Evolutionary conservation across 1,140 invertebrate genomes (phyloP).

Genomic region (Akabosia matsudoensis): DNA sequence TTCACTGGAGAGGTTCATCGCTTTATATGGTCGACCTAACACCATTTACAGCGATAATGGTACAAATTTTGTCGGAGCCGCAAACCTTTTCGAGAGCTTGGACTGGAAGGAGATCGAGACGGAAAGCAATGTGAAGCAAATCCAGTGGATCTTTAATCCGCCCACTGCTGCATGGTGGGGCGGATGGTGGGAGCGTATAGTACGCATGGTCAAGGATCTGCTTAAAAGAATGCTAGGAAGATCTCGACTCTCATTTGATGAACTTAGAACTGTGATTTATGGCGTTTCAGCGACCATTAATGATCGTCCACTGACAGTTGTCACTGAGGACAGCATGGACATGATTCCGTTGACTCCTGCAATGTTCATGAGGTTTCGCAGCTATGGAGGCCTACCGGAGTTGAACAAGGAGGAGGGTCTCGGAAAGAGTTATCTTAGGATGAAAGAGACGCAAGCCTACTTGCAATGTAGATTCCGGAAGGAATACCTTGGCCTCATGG

Average conservation of each 20-base stretch:
- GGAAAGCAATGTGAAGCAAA: not conserved
- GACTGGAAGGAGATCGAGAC: not conserved
- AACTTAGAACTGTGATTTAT: not conserved
- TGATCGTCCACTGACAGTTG: not conserved
- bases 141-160: not conserved
- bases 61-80: slow-evolving; percentile 7
- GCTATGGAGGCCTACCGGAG: not conserved
- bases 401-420: not conserved
- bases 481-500: not conserved
- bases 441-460: not conserved
- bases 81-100: not conserved
- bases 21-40: not conserved
- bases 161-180: not conserved
- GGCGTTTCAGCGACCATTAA: not conserved
- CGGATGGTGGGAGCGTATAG: not conserved
- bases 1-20: not conserved
- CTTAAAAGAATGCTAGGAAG: not conserved
- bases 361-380: not conserved
- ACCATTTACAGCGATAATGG: not conserved
- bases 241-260: not conserved
- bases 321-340: not conserved
- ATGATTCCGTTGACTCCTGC: not conserved
- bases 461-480: not conserved
- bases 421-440: not conserved
- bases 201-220: not conserved